phyloP scores from a whole-genome alignment of 2,797 vertebrate species.

The Thamnophis elegans region DNA sequence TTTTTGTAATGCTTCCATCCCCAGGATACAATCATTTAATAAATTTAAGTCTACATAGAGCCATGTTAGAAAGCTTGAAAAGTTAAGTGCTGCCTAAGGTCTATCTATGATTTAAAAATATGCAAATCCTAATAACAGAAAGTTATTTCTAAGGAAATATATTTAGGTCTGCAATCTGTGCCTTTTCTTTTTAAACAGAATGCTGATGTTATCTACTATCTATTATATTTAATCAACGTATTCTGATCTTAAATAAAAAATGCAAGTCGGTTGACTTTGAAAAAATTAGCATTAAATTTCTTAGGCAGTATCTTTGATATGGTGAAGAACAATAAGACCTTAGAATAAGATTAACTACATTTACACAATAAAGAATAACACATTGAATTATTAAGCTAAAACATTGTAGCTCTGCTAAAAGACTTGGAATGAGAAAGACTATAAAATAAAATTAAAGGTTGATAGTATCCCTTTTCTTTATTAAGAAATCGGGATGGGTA shows the following conservation, averaged over 20 bases:
- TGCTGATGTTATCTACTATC: neutral
- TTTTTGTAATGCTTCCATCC: neutral
- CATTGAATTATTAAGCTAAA: neutral
- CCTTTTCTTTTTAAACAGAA: neutral
- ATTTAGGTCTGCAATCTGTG: neutral
- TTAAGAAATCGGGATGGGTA: neutral
- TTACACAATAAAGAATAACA: neutral
- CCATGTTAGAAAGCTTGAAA: neutral
- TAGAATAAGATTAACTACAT: neutral
- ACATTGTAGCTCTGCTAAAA: neutral
- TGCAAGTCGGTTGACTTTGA: neutral
- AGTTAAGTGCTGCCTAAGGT: neutral
- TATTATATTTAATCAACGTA: neutral
- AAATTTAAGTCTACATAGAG: neutral
- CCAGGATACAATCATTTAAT: neutral
- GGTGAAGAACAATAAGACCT: neutral
- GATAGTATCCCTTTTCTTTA: neutral
- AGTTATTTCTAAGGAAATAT: neutral
- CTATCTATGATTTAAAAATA: neutral
- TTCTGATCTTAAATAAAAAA: neutral
- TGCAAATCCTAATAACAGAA: neutral
- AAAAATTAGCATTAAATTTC: neutral
- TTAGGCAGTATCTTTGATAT: neutral
- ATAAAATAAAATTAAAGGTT: neutral
- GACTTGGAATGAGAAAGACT: neutral